These are phyloP conservation scores for Hapalemur alaotrensis DNA, from an alignment of 2,797 vertebrate species.

Conservation along the genomic window DNA sequence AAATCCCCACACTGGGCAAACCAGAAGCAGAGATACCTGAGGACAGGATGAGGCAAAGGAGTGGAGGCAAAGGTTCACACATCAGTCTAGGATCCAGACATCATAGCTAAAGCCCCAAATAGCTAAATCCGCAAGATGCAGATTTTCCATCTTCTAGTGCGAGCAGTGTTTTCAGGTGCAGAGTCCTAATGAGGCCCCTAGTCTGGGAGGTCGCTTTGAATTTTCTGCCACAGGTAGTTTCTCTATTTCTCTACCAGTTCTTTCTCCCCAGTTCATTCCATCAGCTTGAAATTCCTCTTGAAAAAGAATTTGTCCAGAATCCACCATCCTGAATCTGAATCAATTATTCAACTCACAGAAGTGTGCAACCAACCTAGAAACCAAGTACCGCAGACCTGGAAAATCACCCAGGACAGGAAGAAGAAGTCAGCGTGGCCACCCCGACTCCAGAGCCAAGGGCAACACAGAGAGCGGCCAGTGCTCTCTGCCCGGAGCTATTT, in stretches of 20 bases:
- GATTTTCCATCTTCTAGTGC: background rate
- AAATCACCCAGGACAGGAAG: background rate
- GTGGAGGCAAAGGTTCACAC: background rate
- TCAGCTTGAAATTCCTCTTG: slow-evolving; percentile 26
- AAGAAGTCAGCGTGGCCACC: background rate
- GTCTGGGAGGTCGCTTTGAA: background rate
- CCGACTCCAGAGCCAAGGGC: background rate
- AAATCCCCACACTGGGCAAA: background rate
- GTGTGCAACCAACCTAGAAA: background rate
- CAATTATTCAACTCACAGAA: slow-evolving; percentile 21
- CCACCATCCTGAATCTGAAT: background rate
- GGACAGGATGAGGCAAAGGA: background rate
- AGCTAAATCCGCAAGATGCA: background rate
- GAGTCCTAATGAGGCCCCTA: background rate
- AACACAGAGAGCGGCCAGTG: background rate
- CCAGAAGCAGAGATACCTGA: background rate
- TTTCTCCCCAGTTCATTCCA: background rate
- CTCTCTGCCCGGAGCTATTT: background rate
- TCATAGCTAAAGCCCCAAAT: background rate
- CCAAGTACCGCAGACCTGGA: background rate
- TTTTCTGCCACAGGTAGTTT: background rate
- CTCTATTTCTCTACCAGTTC: background rate
- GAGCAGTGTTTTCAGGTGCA: background rate
- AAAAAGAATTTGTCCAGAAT: background rate
- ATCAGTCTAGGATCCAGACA: background rate